A percentile compares a stretch with the other conserved stretches of the same genome.
Conservation (phyloP, 2,113 vertebrate species). For the Microcebus lehilahytsara region DNA sequence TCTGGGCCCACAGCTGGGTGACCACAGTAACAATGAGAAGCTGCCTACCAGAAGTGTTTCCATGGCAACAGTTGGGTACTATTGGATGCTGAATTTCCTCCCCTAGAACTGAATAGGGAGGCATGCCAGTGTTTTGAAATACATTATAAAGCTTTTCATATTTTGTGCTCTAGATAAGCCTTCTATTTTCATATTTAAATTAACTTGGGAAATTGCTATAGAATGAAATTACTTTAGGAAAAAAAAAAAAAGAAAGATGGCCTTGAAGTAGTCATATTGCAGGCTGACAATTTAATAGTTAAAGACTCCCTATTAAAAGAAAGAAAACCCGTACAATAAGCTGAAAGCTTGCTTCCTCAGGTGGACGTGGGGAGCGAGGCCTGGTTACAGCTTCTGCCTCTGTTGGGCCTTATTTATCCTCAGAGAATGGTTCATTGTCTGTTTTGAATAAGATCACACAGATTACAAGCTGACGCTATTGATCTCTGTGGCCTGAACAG, state of each 20-base stretch:
- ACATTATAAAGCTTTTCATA: conserved; percentile 65
- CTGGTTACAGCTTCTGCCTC: conserved; percentile 10
- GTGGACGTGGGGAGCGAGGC: not conserved
- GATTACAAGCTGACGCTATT: conserved; percentile 6
- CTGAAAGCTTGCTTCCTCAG: conserved; percentile 20
- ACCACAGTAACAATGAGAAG: conserved; percentile 77
- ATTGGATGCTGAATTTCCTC: conserved; percentile 71
- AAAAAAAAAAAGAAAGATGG: not conserved
- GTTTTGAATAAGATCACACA: conserved; percentile 61
- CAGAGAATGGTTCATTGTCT: conserved; percentile 53
- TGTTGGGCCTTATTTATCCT: conserved; percentile 57
- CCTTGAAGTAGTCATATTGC: conserved; percentile 55
- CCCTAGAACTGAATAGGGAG: conserved; percentile 68
- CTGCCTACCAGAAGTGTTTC: conserved; percentile 81
- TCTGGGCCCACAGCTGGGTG: conserved; percentile 80
- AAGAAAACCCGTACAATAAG: not conserved
- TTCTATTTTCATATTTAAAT: conserved; percentile 78
- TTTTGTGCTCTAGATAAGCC: conserved; percentile 66
- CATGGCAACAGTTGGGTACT: conserved; percentile 82
- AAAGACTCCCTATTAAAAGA: not conserved
- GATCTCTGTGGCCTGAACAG: conserved; percentile 22
- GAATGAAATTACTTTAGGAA: conserved; percentile 54
- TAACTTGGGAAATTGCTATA: conserved; percentile 71
- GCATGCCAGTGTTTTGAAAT: conserved; percentile 68
- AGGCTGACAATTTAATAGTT: conserved; percentile 12